Evolutionary conservation across 2,113 vertebrate species (phyloP).

Genomic region (Numenius arquata): DNA sequence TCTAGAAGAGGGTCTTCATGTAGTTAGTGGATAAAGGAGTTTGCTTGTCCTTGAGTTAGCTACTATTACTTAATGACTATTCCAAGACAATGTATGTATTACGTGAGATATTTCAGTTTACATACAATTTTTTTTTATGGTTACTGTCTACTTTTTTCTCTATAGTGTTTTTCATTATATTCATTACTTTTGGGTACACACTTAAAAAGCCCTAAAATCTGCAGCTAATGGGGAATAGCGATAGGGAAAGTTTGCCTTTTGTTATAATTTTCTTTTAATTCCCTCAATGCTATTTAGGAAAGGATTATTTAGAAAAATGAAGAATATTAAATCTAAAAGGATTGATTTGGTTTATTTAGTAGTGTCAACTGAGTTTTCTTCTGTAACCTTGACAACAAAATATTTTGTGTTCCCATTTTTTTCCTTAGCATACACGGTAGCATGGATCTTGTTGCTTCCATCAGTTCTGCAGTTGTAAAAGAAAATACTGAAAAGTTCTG

Average conservation of each 20-base stretch:
- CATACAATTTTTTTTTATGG: neutral
- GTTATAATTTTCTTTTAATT: constrained; percentile 21
- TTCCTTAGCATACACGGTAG: constrained; percentile 1
- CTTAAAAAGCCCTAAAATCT: neutral
- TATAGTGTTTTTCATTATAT: neutral
- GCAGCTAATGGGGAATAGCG: neutral
- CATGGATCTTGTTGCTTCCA: neutral
- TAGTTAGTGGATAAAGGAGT: neutral
- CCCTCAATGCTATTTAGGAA: constrained; percentile 35
- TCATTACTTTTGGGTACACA: neutral
- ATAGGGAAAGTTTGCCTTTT: neutral
- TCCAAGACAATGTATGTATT: neutral
- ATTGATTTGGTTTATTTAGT: neutral
- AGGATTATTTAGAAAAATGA: neutral
- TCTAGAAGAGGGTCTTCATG: neutral
- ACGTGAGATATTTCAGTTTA: neutral
- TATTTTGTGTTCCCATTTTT: constrained; percentile 43
- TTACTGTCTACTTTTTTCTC: neutral
- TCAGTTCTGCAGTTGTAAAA: neutral
- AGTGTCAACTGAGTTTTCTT: neutral
- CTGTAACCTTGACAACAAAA: neutral
- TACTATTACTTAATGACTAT: neutral
- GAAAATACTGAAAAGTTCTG: neutral
- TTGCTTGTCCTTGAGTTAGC: neutral
- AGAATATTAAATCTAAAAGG: neutral